Base-by-base conservation (phyloP, 2,888 invertebrate species). In the Camptogramma bilineatum region DNA sequence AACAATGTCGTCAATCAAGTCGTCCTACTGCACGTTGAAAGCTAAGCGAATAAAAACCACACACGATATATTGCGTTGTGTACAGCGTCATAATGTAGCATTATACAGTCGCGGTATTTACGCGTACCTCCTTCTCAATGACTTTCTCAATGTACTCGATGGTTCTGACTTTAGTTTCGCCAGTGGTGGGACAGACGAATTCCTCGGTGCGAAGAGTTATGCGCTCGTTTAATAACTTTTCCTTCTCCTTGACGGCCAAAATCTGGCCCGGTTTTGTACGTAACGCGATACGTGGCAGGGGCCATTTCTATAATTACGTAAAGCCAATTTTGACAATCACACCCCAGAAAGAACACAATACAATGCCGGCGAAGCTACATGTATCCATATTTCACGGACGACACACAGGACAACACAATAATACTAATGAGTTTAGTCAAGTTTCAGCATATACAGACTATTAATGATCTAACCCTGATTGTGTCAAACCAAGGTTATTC, bases 131-230 rank as follows among this genome's bases (percentile, higher is more conserved):
- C 95, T 96, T 97, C 94, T 98, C 98, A 94, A 98, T 97, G 94
- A 97, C 96, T 95, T 97, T 98, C 95, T 98, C 98, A 93, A 97
- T 97, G 94, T 97, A 97, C 95, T 98, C 97, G 93, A 98, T 96
- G 81, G 98, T 98, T 94, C 97, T 95, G 87, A 98, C 96, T 94
- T 96, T 96, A 89, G 95, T 95, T 90, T 96, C 96, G 82, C 97
- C 97, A 78, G 97, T 97, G 78, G 95, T 93, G 80, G 97, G 97
- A 93, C 97, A 97, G 81, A 96, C 90, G 93, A 96, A 97, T 93
- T 97, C 97, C 94, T 98, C 97, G 72, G 97, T 97, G 88, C 96
- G 96, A 84, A 96, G 95, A 78, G 97, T 97, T 80, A 97, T 95
- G 91, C 96, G 97, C 94, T 98, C 97, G 90, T 96, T 96, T 90